Conservation (phyloP, 2,888 invertebrate genomes). For the Calliphora vomitoria region DNA sequence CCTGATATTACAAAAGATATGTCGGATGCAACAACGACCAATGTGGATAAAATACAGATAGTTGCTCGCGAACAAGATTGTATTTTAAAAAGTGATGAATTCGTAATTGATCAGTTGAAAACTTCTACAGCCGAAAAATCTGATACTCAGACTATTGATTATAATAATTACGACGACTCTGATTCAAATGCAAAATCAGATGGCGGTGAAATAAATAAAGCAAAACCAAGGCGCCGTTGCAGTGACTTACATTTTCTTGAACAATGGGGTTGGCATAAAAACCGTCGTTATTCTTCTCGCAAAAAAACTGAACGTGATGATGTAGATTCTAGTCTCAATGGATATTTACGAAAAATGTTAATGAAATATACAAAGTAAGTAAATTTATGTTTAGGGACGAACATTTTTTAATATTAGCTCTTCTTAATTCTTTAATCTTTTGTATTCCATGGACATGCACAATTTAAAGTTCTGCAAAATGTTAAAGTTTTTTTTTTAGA, state of each 20-base stretch:
- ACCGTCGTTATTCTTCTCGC: slow-evolving; percentile 79
- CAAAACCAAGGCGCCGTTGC: slow-evolving; percentile 87
- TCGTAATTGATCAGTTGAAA: slow-evolving; percentile 16
- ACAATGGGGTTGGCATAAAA: slow-evolving; percentile 91
- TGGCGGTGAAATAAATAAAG: slow-evolving; percentile 78
- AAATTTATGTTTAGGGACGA: neutral
- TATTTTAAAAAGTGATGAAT: neutral
- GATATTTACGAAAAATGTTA: slow-evolving; percentile 78
- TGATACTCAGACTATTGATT: slow-evolving; percentile 62
- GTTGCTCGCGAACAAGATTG: neutral
- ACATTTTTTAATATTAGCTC: no score
- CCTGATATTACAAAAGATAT: neutral
- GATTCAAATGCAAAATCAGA: slow-evolving; percentile 78
- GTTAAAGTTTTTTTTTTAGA: no score
- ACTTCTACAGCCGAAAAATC: slow-evolving; percentile 59
- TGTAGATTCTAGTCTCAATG: slow-evolving; percentile 79
- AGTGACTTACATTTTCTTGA: slow-evolving; percentile 90
- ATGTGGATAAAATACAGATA: neutral
- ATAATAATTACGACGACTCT: slow-evolving; percentile 76
- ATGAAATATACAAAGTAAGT: slow-evolving; percentile 78
- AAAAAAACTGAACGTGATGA: slow-evolving; percentile 80
- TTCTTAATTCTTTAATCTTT: no score
- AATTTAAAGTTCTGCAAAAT: no score
- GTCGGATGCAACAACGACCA: neutral
- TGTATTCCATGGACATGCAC: no score